Conservation (phyloP, 2,888 invertebrate genomes). For the Matsumyia berberina region DNA sequence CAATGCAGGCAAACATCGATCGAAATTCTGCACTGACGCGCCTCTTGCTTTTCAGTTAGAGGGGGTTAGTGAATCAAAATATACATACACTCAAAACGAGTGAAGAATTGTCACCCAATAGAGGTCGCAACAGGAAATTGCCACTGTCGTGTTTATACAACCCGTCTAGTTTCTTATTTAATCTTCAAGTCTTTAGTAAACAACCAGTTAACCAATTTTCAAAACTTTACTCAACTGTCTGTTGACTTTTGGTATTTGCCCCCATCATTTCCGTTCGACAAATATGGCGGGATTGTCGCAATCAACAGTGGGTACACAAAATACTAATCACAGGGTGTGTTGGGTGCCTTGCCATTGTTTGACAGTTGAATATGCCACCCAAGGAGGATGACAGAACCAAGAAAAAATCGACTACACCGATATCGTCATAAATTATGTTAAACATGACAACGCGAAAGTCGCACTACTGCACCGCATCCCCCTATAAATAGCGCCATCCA, state of each 20-base stretch:
- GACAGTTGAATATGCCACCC: constrained; percentile 18
- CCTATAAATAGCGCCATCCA: constrained; percentile 5
- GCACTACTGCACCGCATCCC: constrained; percentile 17
- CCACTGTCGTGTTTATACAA: no score
- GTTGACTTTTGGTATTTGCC: neutral
- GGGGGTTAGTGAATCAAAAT: no score
- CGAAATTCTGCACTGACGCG: no score
- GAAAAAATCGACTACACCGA: neutral
- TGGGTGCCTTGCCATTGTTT: neutral
- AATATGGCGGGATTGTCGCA: neutral
- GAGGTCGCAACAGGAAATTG: no score
- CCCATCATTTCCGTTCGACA: neutral
- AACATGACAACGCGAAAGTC: constrained; percentile 45
- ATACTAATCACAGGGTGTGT: neutral
- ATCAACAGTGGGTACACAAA: constrained; percentile 5
- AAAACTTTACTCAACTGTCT: neutral
- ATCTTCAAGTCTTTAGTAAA: no score
- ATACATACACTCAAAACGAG: no score
- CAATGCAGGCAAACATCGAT: no score
- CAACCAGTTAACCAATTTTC: constrained; percentile 1
- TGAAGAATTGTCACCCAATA: no score
- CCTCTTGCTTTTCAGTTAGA: no score
- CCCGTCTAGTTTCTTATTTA: no score
- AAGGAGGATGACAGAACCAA: neutral
- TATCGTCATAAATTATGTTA: constrained; percentile 46